Conservation (phyloP, 2,888 invertebrate genomes). For the Agrotis segetum region DNA sequence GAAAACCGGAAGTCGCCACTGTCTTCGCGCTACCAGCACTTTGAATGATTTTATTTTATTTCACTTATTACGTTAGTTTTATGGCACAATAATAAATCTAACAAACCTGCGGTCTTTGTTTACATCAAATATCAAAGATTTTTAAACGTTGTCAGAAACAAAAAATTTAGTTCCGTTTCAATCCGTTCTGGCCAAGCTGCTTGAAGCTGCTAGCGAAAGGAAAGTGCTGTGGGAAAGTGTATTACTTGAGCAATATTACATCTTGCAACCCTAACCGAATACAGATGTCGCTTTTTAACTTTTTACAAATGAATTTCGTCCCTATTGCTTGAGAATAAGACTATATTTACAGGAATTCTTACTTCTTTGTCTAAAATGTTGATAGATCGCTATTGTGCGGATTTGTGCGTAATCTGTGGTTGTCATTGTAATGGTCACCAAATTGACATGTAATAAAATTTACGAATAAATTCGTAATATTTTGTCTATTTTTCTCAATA, state of each 20-base stretch:
- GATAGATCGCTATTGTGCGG: constrained; percentile 18
- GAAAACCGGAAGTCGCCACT: too few relatives aligned
- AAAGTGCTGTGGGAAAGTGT: too few relatives aligned
- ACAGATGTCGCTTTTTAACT: background rate
- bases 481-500: constrained; percentile 66
- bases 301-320: constrained; percentile 3
- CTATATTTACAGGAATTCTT: constrained; percentile 5
- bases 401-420: constrained; percentile 47
- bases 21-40: too few relatives aligned
- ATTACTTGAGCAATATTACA: constrained; percentile 3
- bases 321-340: rapidly evolving
- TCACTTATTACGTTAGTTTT: too few relatives aligned
- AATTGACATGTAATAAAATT: constrained; percentile 61
- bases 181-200: too few relatives aligned
- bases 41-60: too few relatives aligned
- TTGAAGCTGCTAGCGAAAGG: background rate
- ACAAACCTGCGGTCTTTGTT: too few relatives aligned
- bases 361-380: constrained; percentile 28
- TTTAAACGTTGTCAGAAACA: too few relatives aligned
- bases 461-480: constrained; percentile 61
- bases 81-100: too few relatives aligned
- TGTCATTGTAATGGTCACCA: constrained; percentile 63
- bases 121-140: too few relatives aligned
- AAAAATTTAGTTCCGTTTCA: too few relatives aligned
- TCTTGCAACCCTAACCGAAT: constrained; percentile 19